Evolutionary conservation across 2,113 vertebrate genomes (phyloP), one percentile per base, ranked within the genome.

Genomic region (Pagrus major): DNA sequence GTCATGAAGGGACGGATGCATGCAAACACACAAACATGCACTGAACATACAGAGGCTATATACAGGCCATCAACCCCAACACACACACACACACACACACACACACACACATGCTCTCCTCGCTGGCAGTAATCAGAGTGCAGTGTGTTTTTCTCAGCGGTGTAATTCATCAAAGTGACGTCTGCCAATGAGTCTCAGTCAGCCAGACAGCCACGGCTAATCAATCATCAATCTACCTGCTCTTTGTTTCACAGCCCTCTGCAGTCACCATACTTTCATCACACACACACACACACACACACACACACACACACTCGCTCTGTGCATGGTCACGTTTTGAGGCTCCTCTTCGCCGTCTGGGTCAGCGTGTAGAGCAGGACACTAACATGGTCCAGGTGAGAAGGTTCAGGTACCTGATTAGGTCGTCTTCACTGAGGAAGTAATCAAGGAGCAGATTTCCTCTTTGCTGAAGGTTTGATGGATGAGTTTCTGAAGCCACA

Each of bases 131-230:
- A 92, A 91, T 93, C 91, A 91, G 86, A 86, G 83, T 49, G 86
- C 86, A 72, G 82, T 76, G 86, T 88, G 89, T 91, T 91, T 92
- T 90, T 84, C 87, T 86, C 83, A 42, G 63, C n/a, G 16, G 76
- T 76, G 91, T 89, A 90, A 91, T 93, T 89, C 85, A 92, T 93
- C 92, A 92, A 89, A 89, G 85, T 91, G 91, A 91, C 90, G 73
- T 86, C 85, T 93, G 92, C 91, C 91, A 91, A 87, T 86, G 91
- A 89, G 85, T 77, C 85, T 86, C 89, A 85, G 91, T 89, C 88
- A 81, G 78, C 84, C 84, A 72, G 85, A 86, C 80, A 84, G 84
- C 58, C 76, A 12, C 86, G 58, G 80, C 89, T 87, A 90, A 93
- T 91, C 91, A 92, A 91, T 92, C 90, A 91, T 86, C 91, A 86